Conservation (phyloP, 1,140 invertebrate species). For the Drosophila nebulosa region DNA sequence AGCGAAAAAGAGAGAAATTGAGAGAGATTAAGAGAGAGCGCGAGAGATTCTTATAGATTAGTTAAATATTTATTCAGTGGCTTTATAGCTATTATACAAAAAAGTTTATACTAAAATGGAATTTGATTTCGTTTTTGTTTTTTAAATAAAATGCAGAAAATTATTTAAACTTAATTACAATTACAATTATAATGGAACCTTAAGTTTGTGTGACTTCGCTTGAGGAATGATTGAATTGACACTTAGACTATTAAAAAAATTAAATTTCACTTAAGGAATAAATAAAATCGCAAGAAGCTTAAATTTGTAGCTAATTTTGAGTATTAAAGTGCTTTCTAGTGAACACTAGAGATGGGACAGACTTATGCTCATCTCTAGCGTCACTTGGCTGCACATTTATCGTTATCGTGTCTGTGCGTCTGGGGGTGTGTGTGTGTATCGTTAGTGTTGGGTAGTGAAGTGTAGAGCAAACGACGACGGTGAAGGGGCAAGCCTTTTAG, state of each 20-base stretch:
- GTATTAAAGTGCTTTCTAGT: background rate
- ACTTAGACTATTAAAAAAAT: background rate
- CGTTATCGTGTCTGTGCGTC: no score
- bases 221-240: slow-evolving; percentile 1
- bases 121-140: no score
- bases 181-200: slow-evolving; percentile 37
- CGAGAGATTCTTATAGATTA: background rate
- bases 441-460: background rate
- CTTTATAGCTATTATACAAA: slow-evolving; percentile 36
- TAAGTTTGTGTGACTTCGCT: slow-evolving; percentile 53
- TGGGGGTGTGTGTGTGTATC: background rate
- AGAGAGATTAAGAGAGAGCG: background rate
- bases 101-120: background rate
- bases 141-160: background rate
- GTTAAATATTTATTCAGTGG: slow-evolving; percentile 46
- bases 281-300: background rate
- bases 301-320: background rate
- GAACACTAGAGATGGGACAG: background rate
- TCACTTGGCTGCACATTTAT: background rate
- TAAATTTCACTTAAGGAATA: background rate
- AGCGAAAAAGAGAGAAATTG: no score
- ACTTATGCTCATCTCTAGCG: background rate
- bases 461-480: no score
- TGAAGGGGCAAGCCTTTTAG: background rate
- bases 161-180: slow-evolving; percentile 41